A percentile compares a stretch with the other conserved stretches of the same genome.
Evolutionary conservation across 2,888 invertebrate species (phyloP).

Genomic region (Strigamia crassipes): DNA sequence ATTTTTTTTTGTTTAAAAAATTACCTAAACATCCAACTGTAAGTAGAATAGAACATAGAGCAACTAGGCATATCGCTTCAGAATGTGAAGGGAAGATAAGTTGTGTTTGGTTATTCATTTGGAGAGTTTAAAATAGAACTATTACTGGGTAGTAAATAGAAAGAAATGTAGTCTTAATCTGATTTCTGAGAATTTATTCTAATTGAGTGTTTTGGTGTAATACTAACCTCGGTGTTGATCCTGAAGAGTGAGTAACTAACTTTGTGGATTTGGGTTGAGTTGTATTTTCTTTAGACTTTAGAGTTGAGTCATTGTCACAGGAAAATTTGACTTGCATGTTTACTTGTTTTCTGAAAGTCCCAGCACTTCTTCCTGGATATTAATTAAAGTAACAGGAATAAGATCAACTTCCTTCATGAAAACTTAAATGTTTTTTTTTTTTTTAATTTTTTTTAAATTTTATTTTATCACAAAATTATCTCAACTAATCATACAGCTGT

Average conservation of each 20-base stretch:
- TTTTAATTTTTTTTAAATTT: background rate
- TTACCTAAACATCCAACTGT: background rate
- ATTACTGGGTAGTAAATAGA: no score
- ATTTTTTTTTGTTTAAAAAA: background rate
- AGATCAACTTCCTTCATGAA: background rate
- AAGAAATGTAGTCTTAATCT: no score
- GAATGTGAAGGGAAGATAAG: background rate
- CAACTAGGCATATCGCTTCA: background rate
- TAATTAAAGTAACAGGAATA: conserved; percentile 11
- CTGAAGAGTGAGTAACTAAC: no score
- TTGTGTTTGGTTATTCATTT: background rate
- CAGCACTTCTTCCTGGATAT: conserved; percentile 13
- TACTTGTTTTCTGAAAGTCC: background rate
- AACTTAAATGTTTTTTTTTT: background rate
- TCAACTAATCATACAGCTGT: background rate
- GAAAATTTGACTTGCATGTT: background rate
- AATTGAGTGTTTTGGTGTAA: background rate
- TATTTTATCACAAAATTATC: background rate
- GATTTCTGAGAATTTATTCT: background rate
- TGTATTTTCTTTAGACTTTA: no score
- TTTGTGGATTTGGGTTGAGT: no score
- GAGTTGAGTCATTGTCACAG: background rate
- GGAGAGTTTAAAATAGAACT: background rate
- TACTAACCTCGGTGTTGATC: no score
- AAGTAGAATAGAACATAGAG: background rate